phyloP scores from a whole-genome alignment of 1,140 invertebrate genomes.

The Drosophila ananassae region DNA sequence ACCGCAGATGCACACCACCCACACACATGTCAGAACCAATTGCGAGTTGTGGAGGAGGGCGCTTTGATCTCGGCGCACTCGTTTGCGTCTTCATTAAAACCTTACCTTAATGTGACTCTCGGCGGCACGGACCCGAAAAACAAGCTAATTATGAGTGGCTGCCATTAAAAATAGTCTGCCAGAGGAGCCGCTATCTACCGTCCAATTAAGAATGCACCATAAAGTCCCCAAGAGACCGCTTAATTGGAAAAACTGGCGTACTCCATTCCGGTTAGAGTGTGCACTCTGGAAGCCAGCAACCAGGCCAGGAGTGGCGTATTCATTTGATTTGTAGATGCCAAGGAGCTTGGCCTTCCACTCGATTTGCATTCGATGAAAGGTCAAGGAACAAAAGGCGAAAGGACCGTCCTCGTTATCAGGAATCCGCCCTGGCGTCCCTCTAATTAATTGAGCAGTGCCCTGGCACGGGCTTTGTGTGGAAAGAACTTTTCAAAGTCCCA shows the following conservation, averaged over 20 bases:
- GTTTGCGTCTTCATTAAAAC: constrained; percentile 54
- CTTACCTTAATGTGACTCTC: constrained; percentile 35
- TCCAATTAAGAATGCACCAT: not conserved
- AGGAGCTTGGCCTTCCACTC: constrained; percentile 27
- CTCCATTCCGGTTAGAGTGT: not conserved
- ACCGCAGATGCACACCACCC: constrained; percentile 12
- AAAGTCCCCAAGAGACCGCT: not conserved
- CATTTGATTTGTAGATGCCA: constrained; percentile 7
- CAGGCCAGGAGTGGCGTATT: not conserved
- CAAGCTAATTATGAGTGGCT: constrained; percentile 13
- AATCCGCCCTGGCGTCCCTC: constrained; percentile 29
- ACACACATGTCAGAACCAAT: constrained; percentile 35
- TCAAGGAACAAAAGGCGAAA: constrained; percentile 1
- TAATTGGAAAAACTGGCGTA: constrained; percentile 3
- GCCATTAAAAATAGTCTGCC: constrained; percentile 3
- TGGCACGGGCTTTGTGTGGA: constrained; percentile 36
- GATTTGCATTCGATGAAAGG: constrained; percentile 43
- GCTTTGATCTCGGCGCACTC: constrained; percentile 40
- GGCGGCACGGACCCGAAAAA: constrained; percentile 7
- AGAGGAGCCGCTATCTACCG: not conserved
- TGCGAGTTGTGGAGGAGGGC: constrained; percentile 39
- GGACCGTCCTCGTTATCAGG: constrained; percentile 13
- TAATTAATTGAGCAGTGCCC: constrained; percentile 58
- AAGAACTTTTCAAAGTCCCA: constrained; percentile 50
- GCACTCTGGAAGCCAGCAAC: not conserved